Percentiles rank a stretch among this genome's conserved stretches.
Evolutionary conservation across 2,888 invertebrate genomes (phyloP).

Genomic region (Automeris io): DNA sequence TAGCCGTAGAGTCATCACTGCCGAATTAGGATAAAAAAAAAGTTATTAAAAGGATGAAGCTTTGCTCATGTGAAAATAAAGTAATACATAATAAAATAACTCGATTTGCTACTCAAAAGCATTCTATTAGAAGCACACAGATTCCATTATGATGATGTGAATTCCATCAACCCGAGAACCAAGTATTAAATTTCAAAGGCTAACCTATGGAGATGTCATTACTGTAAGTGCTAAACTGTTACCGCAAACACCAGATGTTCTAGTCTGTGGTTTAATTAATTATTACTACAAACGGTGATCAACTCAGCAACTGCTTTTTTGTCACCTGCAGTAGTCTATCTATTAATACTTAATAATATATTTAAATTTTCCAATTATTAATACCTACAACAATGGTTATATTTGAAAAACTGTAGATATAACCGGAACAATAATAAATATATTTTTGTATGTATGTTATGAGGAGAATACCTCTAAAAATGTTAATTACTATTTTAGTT

Average conservation of each 20-base stretch:
- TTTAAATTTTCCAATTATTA: no score
- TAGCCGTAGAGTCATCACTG: no score
- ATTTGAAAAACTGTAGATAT: no score
- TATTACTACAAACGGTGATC: conserved; percentile 24
- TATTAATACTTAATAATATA: no score
- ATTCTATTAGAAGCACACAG: background rate
- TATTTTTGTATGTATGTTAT: no score
- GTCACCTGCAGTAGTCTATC: background rate
- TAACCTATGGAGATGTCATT: conserved; percentile 9
- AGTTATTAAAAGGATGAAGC: no score
- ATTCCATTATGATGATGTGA: background rate
- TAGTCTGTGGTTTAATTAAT: conserved; percentile 34
- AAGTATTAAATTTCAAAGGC: conserved; percentile 9
- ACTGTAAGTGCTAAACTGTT: conserved; percentile 12
- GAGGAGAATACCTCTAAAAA: no score
- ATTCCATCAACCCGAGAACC: background rate
- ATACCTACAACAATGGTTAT: no score
- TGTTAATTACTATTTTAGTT: no score
- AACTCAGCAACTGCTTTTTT: conserved; percentile 7
- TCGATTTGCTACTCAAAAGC: background rate
- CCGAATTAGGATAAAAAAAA: no score
- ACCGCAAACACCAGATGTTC: conserved; percentile 27
- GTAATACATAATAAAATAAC: background rate
- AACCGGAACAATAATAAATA: no score
- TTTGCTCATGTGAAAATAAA: no score